Evolutionary conservation across 2,113 vertebrate genomes (phyloP).

Genomic region (Gulo gulo): DNA sequence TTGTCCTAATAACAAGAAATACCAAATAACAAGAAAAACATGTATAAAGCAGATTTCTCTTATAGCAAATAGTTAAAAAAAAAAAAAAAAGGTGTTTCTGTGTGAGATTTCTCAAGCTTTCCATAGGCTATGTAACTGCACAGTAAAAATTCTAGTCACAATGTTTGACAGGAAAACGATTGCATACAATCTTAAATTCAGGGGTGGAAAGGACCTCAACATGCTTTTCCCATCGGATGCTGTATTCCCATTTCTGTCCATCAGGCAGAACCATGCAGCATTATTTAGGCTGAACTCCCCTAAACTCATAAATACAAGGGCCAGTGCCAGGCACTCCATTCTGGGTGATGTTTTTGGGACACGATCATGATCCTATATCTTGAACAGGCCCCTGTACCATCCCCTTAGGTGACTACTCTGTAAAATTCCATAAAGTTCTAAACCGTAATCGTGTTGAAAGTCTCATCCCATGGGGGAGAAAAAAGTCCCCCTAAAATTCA

Average conservation of each 20-base stretch:
- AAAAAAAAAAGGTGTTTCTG: background rate
- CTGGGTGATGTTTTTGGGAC: background rate
- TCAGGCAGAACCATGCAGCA: too few relatives aligned
- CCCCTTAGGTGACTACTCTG: background rate
- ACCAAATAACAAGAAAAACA: background rate
- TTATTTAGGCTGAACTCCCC: background rate
- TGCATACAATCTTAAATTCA: background rate
- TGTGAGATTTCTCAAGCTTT: background rate
- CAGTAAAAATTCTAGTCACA: background rate
- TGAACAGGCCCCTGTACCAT: background rate
- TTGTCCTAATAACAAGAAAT: background rate
- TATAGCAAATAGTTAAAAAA: background rate
- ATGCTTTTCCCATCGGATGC: fast-evolving
- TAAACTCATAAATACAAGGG: fast-evolving
- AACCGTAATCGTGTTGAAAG: background rate
- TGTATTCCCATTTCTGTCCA: background rate
- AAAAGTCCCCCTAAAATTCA: background rate
- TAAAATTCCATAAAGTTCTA: background rate
- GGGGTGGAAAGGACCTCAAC: background rate
- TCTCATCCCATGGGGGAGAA: background rate
- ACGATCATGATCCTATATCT: background rate
- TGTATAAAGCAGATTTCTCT: background rate
- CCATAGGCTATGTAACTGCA: background rate
- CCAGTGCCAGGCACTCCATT: background rate
- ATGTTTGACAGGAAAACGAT: background rate